These are phyloP conservation scores for Notodonta dromedarius DNA, from an alignment of 2,888 invertebrate genomes.

Conservation along the genomic window DNA sequence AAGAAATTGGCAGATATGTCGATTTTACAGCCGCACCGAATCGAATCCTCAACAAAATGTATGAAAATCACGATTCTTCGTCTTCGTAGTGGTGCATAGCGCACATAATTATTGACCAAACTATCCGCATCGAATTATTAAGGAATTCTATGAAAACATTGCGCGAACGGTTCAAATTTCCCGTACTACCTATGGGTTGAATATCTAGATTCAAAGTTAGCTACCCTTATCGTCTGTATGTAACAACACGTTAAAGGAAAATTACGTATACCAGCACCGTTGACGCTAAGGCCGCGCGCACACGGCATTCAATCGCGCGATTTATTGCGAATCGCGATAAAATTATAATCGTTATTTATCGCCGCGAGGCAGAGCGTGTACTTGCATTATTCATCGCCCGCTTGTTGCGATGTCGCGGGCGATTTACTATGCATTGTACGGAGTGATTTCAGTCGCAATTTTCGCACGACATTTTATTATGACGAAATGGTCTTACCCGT, in stretches of 20 bases:
- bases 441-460: conserved; percentile 45
- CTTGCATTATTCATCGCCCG: conserved; percentile 75
- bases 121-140: no score
- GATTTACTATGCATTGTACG: conserved; percentile 68
- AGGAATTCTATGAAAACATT: no score
- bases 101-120: no score
- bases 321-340: conserved; percentile 76
- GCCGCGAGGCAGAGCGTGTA: conserved; percentile 59
- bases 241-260: conserved; percentile 47
- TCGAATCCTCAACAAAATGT: no score
- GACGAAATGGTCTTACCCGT: conserved; percentile 42
- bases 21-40: background rate
- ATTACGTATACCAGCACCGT: conserved; percentile 53
- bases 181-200: background rate
- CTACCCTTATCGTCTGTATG: conserved; percentile 31
- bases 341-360: conserved; percentile 82
- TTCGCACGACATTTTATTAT: conserved; percentile 55
- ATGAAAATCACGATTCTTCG: no score
- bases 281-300: conserved; percentile 40
- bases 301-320: conserved; percentile 63
- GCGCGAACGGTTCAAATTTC: no score
- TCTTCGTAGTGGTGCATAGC: no score
- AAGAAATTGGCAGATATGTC: conserved; percentile 3
- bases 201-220: background rate
- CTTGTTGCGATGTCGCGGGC: conserved; percentile 58